Conservation (phyloP, 1,140 invertebrate genomes). For the Listronotus bonariensis region DNA sequence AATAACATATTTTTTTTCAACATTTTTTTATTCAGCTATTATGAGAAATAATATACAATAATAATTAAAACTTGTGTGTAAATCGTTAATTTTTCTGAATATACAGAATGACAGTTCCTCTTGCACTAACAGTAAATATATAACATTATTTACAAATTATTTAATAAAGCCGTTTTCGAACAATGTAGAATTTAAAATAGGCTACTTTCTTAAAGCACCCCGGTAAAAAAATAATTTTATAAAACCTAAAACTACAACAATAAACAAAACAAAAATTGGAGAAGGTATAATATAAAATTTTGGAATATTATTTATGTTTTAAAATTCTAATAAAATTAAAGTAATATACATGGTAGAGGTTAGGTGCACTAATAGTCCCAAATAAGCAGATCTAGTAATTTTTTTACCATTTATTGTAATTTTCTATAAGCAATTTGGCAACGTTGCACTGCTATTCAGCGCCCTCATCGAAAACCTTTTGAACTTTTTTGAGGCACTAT, state of each 20-base stretch:
- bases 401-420: too few relatives aligned
- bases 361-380: too few relatives aligned
- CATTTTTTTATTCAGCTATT: conserved; percentile 36
- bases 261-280: too few relatives aligned
- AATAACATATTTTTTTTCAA: conserved; percentile 16
- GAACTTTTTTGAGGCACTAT: too few relatives aligned
- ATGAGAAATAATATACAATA: conserved; percentile 52
- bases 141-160: conserved; percentile 49
- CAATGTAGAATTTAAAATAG: conserved; percentile 27
- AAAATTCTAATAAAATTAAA: too few relatives aligned
- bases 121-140: conserved; percentile 39
- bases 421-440: too few relatives aligned
- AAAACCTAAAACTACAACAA: not conserved
- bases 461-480: too few relatives aligned
- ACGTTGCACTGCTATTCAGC: too few relatives aligned
- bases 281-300: too few relatives aligned
- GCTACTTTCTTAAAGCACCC: not conserved
- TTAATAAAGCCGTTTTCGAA: conserved; percentile 22
- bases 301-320: too few relatives aligned
- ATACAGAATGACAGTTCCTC: conserved; percentile 46
- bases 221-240: not conserved
- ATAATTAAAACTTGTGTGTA: conserved; percentile 43
- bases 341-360: too few relatives aligned
- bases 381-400: too few relatives aligned
- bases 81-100: conserved; percentile 47